Base-by-base conservation (phyloP, 2,888 invertebrate species). In the Synanthedon formicaeformis region DNA sequence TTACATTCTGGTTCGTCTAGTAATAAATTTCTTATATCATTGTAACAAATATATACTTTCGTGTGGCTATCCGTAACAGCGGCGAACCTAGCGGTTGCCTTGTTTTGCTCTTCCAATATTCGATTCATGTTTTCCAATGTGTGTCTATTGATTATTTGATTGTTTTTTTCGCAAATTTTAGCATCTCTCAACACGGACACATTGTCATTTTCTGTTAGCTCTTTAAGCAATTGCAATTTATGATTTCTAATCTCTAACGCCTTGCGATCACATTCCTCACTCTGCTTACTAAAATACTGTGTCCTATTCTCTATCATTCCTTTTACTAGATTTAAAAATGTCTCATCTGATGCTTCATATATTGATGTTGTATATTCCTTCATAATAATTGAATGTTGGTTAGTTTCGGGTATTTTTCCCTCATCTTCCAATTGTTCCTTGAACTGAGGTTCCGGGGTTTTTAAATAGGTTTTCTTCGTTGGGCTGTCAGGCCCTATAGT, bases 61-160 rank as follows among this genome's bases (percentile, higher is more conserved):
- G 82, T 79, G 58, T 92, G 90, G 58, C 89, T 89, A 49, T 88
- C 82, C 27, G 88, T 86, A 14, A 92, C 88, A 1, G 86, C 79
- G n/a, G 90, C 89, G 58, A 90, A 81, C 51, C 81, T 67, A 4
- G 75, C 74, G 5, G 78, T 75, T 1, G 82, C 83, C 64, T 75
- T 85, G 53, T 83, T 84, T 64, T 88, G 83, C 63, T 90, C 80
- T 61, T 89, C 88, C 54, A 88, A 70, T 60, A 88, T 81, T 58
- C 72, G 80, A 54, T 88, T 83, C 78, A 88, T 87, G 52, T 88
- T 82, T 57, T 88, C 86, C 56, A 84, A 73, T 16, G 79, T 78
- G 55, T 82, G 72, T 60, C 73, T 75, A 56, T 88, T 81, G 1
- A 78, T 66, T 27, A 77, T 61, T 57, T 89, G 77, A 60, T 86